These are phyloP conservation scores for Neoaliturus tenellus DNA, from an alignment of 2,888 invertebrate species.

Conservation along the genomic window DNA sequence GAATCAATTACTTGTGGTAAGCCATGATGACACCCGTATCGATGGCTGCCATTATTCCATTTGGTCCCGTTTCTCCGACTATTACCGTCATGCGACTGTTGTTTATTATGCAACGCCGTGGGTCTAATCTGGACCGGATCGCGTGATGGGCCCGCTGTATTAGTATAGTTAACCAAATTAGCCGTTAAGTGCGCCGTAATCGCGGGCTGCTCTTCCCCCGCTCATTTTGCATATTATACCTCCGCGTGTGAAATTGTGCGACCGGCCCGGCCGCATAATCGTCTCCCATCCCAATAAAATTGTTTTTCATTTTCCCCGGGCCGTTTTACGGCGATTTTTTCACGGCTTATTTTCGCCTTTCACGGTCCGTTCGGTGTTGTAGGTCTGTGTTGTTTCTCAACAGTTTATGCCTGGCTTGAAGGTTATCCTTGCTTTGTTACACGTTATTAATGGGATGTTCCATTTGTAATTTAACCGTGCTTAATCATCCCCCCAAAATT, in stretches of 20 bases:
- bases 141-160: slow-evolving; percentile 40
- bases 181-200: slow-evolving; percentile 46
- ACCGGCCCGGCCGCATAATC: neutral
- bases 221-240: slow-evolving; percentile 41
- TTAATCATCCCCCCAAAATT: too few species aligned
- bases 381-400: slow-evolving; percentile 16
- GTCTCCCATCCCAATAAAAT: slow-evolving; percentile 5
- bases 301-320: slow-evolving; percentile 23
- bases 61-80: neutral
- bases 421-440: neutral
- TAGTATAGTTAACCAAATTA: slow-evolving; percentile 44
- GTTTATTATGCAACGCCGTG: slow-evolving; percentile 16
- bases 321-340: neutral
- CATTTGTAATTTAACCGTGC: too few species aligned
- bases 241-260: slow-evolving; percentile 43
- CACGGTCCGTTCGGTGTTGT: slow-evolving; percentile 6
- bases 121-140: slow-evolving; percentile 34
- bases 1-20: neutral
- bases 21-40: neutral
- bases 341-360: slow-evolving; percentile 2
- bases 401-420: neutral
- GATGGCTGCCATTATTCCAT: slow-evolving; percentile 28
- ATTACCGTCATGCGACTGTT: neutral
- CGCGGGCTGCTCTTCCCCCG: slow-evolving; percentile 31
- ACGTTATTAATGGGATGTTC: too few species aligned